Percentiles rank a stretch among this genome's conserved stretches.
Conservation (phyloP, 2,888 invertebrate genomes). For the Apamea epomidion region DNA sequence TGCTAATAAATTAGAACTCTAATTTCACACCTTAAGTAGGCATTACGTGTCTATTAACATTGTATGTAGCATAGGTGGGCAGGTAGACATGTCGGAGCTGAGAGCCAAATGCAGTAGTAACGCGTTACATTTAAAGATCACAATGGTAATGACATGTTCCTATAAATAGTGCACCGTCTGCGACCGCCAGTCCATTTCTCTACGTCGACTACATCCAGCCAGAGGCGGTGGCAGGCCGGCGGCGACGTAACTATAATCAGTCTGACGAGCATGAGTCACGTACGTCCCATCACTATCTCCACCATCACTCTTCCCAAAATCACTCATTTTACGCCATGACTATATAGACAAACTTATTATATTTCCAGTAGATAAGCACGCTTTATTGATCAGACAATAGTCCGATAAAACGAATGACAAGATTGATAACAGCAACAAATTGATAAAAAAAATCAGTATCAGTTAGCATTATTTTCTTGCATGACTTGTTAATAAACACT, state of each 20-base stretch:
- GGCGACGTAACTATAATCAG: conserved; percentile 34
- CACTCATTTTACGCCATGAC: conserved; percentile 40
- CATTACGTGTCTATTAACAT: conserved; percentile 19
- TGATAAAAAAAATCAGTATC: conserved; percentile 80
- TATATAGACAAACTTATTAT: conserved; percentile 60
- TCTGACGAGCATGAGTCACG: conserved; percentile 51
- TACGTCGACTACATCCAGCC: conserved; percentile 46
- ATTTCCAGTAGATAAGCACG: conserved; percentile 68
- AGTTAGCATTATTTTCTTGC: conserved; percentile 68
- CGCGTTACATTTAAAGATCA: conserved; percentile 61
- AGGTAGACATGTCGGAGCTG: conserved; percentile 34
- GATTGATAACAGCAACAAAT: conserved; percentile 82
- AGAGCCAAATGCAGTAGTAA: conserved; percentile 63
- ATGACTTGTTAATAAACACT: conserved; percentile 72
- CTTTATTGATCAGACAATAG: conserved; percentile 83
- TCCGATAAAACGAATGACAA: conserved; percentile 81
- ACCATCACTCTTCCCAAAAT: conserved; percentile 16
- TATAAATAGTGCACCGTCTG: conserved; percentile 61
- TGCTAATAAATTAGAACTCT: conserved; percentile 1
- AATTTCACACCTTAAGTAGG: conserved; percentile 5
- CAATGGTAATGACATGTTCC: conserved; percentile 60
- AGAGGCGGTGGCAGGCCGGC: conserved; percentile 22
- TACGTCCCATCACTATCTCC: conserved; percentile 40
- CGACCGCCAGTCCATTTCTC: conserved; percentile 56
- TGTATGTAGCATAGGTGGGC: conserved; percentile 14